phyloP scores from a whole-genome alignment of 1,140 invertebrate species.

The Diabrotica undecimpunctata region DNA sequence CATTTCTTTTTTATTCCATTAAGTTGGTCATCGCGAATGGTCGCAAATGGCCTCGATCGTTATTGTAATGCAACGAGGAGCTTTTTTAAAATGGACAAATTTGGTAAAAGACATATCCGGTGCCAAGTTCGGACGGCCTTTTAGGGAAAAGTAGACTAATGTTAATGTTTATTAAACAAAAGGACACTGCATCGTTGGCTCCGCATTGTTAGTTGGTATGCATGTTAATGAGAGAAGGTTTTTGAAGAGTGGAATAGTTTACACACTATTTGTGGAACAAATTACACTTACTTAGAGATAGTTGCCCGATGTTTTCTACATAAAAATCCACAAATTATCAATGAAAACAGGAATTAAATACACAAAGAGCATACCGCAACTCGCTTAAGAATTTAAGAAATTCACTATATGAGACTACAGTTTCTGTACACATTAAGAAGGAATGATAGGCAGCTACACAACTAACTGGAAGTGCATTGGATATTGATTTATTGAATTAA shows the following conservation, averaged over 20 bases:
- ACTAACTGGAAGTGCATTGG: too few species aligned
- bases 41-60: background rate
- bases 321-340: too few species aligned
- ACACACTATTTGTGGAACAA: too few species aligned
- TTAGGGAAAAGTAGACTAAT: conserved; percentile 2
- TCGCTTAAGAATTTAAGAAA: too few species aligned
- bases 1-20: background rate
- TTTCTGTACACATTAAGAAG: too few species aligned
- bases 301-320: too few species aligned
- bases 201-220: background rate
- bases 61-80: background rate
- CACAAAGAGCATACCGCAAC: too few species aligned
- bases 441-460: too few species aligned
- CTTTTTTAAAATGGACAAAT: background rate
- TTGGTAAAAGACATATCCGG: background rate
- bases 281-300: too few species aligned
- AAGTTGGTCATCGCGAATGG: conserved; percentile 1
- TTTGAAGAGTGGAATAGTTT: background rate
- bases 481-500: too few species aligned
- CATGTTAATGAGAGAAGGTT: background rate
- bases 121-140: background rate
- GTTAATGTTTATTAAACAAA: background rate
- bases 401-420: too few species aligned
- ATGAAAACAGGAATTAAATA: too few species aligned
- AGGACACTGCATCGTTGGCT: background rate